Evolutionary conservation across 2,113 vertebrate genomes (phyloP).

Genomic region (Coptodon rendalli): DNA sequence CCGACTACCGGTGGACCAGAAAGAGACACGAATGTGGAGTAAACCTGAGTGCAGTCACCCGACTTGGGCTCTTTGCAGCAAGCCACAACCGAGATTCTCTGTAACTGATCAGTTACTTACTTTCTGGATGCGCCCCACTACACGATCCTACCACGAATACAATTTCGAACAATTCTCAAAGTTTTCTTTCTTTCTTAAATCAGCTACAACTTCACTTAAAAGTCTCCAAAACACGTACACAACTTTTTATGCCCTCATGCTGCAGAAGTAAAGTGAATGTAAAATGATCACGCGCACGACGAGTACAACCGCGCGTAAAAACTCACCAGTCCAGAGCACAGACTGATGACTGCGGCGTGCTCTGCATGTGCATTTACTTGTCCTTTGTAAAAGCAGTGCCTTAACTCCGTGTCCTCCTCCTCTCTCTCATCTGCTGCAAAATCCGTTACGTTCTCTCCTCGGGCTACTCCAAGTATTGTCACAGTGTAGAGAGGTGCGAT

Average conservation of each 20-base stretch:
- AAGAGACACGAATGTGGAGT: neutral
- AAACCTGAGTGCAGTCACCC: neutral
- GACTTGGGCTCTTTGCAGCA: neutral
- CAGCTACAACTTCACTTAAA: neutral
- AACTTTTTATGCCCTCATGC: neutral
- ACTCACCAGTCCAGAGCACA: constrained; percentile 98
- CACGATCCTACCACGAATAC: neutral
- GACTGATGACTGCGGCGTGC: constrained; percentile 92
- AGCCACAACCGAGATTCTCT: neutral
- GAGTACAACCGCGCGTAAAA: constrained; percentile 33
- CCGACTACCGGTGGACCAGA: constrained; percentile 7
- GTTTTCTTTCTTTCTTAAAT: neutral
- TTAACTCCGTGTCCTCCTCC: constrained; percentile 80
- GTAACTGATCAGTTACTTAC: neutral
- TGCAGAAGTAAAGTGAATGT: neutral
- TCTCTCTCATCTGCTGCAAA: constrained; percentile 67
- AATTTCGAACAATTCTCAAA: neutral
- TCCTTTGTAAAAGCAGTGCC: constrained; percentile 95
- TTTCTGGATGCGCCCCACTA: neutral
- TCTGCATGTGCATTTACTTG: constrained; percentile 86
- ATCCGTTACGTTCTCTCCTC: constrained; percentile 72
- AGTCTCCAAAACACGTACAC: neutral
- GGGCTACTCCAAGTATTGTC: constrained; percentile 80
- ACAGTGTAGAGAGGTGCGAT: constrained; percentile 94
- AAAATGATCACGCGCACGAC: constrained; percentile 1